Evolutionary conservation across 2,888 invertebrate genomes (phyloP), one percentile per base, ranked within the genome.

Genomic region (Willowsia nigromaculata): DNA sequence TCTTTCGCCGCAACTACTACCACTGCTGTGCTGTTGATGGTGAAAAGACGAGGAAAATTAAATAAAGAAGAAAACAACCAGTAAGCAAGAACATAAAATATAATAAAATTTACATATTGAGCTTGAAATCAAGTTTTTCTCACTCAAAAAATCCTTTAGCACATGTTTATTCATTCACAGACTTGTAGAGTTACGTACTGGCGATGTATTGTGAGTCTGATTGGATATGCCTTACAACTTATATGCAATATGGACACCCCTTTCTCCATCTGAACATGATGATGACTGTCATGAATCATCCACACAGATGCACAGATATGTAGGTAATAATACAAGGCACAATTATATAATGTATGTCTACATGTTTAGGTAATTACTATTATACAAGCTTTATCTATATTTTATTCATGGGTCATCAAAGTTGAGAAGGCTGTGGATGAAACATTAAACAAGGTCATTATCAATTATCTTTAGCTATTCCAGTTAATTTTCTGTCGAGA

Each of bases 381-480:
- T 47, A 50, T 22, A 68, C 47, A 50, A 50, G 25, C 22, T 80
- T 86, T 86, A 50, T 78, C 78, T 18, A 7, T 43, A 81, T 87
- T 56, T 56, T 87, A 81, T 87, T 53, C 86, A 81, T 81, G 50
- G 87, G 59, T 59, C 87, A 87, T 87, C 56, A 81, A 80, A 80
- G 80, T 80, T 86, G 71, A 81, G 87, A 87, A 81, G 81, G 81
- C 87, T 81, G 87, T 71, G 87, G 87, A 81, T 59, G 30, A 71
- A 87, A 40, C 87, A 87, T 87, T 87, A 87, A 87, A 87, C 87
- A 87, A 81, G 87, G 87, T 71, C 87, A 87, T 87, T 87, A 87
- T 71, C 87, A 87, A 87, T 87, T 87, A 87, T 81, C 87, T 81
- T 18, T 81, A 30, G 53, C 71, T 40, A 71, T 71, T 80, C 53